These are phyloP conservation scores for Tricholaema leucomelas DNA, from an alignment of 2,113 vertebrate species.

Conservation along the genomic window DNA sequence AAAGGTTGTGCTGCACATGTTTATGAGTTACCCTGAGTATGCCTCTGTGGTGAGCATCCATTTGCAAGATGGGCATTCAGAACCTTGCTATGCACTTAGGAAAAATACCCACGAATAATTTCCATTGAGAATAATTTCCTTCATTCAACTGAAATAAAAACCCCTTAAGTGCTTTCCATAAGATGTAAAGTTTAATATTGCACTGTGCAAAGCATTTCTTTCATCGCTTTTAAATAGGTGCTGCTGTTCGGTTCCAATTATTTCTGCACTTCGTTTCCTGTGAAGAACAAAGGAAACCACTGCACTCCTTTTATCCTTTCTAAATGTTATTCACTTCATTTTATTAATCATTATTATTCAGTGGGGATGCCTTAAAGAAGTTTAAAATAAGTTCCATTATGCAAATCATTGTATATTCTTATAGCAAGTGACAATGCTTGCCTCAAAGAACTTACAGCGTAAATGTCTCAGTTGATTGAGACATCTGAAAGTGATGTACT, in stretches of 20 bases:
- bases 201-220: background rate
- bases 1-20: background rate
- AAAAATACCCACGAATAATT: background rate
- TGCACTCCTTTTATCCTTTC: constrained; percentile 2
- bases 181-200: background rate
- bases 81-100: background rate
- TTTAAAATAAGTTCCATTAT: constrained; percentile 8
- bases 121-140: background rate
- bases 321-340: constrained; percentile 1
- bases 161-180: background rate
- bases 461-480: background rate
- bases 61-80: background rate
- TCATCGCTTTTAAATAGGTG: constrained; percentile 1
- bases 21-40: background rate
- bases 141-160: background rate
- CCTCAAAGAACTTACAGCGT: background rate
- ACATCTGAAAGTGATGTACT: too few relatives aligned
- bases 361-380: background rate
- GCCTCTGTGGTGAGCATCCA: background rate
- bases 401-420: background rate
- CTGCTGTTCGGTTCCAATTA: background rate
- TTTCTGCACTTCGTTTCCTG: constrained; percentile 11
- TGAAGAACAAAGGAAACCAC: background rate
- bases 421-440: background rate
- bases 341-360: constrained; percentile 42